Percentiles rank a stretch among this genome's conserved stretches.
phyloP scores from a whole-genome alignment of 2,113 vertebrate genomes.

The Pantherophis guttatus region DNA sequence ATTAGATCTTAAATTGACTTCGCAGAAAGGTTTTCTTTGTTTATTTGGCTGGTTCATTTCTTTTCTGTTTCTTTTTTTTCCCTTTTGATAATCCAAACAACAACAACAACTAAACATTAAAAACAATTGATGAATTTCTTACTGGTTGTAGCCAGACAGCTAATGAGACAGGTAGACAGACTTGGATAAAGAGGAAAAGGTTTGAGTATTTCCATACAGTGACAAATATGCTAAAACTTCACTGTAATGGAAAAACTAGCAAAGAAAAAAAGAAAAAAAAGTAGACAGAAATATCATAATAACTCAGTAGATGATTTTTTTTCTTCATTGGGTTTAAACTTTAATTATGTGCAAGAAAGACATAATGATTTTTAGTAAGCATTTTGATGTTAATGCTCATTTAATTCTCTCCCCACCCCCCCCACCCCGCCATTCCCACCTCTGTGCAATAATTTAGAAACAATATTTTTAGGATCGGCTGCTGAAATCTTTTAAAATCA shows the following conservation, averaged over 20 bases:
- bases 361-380: background rate
- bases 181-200: background rate
- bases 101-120: background rate
- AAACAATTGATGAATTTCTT: background rate
- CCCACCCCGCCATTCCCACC: background rate
- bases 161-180: background rate
- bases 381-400: slow-evolving; percentile 13
- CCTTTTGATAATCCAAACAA: background rate
- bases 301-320: background rate
- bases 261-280: background rate
- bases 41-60: background rate
- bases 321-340: background rate
- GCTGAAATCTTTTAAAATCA: slow-evolving; percentile 8
- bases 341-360: background rate
- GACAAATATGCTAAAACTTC: background rate
- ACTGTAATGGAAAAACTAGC: background rate
- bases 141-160: background rate
- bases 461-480: slow-evolving; percentile 28
- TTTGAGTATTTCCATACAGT: background rate
- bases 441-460: background rate
- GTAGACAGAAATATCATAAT: background rate
- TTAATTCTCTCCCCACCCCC: background rate
- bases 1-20: background rate
- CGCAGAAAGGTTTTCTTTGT: background rate
- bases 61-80: background rate